Evolutionary conservation across 1,140 invertebrate genomes (phyloP).

Genomic region (Drosophila dunni): DNA sequence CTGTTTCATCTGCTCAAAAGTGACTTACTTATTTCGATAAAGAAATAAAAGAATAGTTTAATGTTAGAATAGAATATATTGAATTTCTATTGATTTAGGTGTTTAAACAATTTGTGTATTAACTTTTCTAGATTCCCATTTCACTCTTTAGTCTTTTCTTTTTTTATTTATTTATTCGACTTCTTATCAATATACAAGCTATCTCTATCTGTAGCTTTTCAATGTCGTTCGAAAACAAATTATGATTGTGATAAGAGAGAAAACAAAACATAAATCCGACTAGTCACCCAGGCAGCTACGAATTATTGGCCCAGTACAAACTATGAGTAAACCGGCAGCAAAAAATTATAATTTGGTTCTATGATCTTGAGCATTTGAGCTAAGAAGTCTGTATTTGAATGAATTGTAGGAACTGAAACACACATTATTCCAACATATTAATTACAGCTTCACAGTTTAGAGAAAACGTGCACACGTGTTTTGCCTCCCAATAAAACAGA

Average conservation of each 20-base stretch:
- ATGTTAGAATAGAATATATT: too few species aligned
- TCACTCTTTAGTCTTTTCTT: neutral
- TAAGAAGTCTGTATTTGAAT: too few species aligned
- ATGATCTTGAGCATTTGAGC: too few species aligned
- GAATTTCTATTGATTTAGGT: neutral
- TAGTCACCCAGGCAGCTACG: constrained; percentile 8
- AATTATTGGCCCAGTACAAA: constrained; percentile 19
- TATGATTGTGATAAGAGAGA: constrained; percentile 65
- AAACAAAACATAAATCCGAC: constrained; percentile 55
- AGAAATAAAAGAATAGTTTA: too few species aligned
- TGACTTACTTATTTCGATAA: too few species aligned
- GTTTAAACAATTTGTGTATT: neutral
- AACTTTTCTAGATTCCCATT: neutral
- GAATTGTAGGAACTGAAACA: too few species aligned
- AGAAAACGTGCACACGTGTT: constrained; percentile 55
- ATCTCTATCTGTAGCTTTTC: constrained; percentile 37
- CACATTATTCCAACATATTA: neutral
- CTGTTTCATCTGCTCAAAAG: too few species aligned
- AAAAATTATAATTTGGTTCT: too few species aligned
- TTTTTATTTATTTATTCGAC: neutral
- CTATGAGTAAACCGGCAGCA: constrained; percentile 32
- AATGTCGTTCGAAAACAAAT: constrained; percentile 73
- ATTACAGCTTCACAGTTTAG: neutral
- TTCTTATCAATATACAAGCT: constrained; percentile 42
- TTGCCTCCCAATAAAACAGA: neutral